Evolutionary conservation across 2,888 invertebrate species (phyloP), one percentile per base, ranked within the genome.

Genomic region (Acrobasis consociella): DNA sequence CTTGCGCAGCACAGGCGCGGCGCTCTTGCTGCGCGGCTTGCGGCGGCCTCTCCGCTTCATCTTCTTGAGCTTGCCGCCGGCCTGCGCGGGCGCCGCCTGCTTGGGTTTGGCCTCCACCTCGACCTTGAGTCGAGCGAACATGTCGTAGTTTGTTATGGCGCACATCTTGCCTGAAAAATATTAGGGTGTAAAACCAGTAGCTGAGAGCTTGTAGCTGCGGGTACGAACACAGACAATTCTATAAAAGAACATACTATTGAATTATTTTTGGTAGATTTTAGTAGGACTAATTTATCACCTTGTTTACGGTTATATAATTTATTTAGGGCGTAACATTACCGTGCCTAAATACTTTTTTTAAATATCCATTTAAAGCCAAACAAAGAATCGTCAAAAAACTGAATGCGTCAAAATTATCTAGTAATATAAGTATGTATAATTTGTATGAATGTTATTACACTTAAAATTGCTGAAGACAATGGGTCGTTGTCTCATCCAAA

Each of bases 111-210:
- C 83, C 73, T 92, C 90, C 67, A 88, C 81, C 70, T 86, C 89
- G 65, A 89, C 82, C 78, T 89, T 90, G 50, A 90, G 74, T 53
- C 93, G 88, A 7, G 91, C 86, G 70, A 93, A 91, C 88, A 89
- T 91, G 68, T 93, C 93, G 72, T 92, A 90, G 76, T 93, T 93
- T 9, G 91, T 91, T 67, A 93, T 92, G 5, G 74, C 78, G 73
- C 93, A 93, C 86, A 90, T 88, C 81, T 90, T 93, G 65, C 93
- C 93, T 93, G 74, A 9, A 76, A 73, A 10, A 52, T 31, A 31
- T 31, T 31, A 31, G 31, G 2, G 22, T 22, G 22, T 22, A 22
- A 22, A 22, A 7, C 7, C 31, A 31, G 31, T 8, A 7, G 31
- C 8, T 7, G 7, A 31, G 7, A 2, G 31, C 22, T 3, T 22